A percentile compares a stretch with the other conserved stretches of the same genome.
phyloP scores from a whole-genome alignment of 2,113 vertebrate genomes.

The Promerops cafer region DNA sequence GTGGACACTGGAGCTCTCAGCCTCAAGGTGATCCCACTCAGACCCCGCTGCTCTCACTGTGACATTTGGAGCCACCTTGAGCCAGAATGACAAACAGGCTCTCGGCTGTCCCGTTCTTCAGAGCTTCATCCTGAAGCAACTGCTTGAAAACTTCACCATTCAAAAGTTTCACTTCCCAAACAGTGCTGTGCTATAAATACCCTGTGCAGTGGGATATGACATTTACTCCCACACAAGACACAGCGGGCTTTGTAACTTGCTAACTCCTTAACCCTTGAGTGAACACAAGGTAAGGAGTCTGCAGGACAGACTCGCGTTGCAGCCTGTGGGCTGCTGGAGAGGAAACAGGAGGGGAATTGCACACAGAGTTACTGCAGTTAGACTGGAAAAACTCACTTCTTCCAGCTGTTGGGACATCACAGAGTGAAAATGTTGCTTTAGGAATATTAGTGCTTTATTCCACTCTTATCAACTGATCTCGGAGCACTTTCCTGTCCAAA shows the following conservation, averaged over 20 bases:
- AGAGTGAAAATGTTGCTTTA: not conserved
- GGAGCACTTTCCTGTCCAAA: not conserved
- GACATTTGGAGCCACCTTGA: not conserved
- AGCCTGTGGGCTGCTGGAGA: not conserved
- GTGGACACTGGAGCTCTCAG: not conserved
- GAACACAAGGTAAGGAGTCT: not conserved
- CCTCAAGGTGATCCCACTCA: rapidly evolving
- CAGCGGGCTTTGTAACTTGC: not conserved
- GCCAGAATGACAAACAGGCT: not conserved
- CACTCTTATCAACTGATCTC: not conserved
- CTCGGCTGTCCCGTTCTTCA: not conserved
- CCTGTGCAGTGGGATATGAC: slow-evolving; percentile 31
- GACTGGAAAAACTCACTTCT: not conserved
- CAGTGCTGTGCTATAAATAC: slow-evolving; percentile 42
- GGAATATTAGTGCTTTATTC: not conserved
- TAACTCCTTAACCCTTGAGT: slow-evolving; percentile 6
- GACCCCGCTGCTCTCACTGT: rapidly evolving
- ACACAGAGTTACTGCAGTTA: not conserved
- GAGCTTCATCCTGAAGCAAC: not conserved
- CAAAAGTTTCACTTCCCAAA: slow-evolving; percentile 57
- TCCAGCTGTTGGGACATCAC: not conserved
- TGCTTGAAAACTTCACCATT: slow-evolving; percentile 6
- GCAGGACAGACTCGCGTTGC: rapidly evolving
- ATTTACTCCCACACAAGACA: slow-evolving; percentile 53
- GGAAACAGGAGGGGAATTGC: not conserved